Evolutionary conservation across 2,888 invertebrate species (phyloP).

Genomic region (Drosophila demipolita): DNA sequence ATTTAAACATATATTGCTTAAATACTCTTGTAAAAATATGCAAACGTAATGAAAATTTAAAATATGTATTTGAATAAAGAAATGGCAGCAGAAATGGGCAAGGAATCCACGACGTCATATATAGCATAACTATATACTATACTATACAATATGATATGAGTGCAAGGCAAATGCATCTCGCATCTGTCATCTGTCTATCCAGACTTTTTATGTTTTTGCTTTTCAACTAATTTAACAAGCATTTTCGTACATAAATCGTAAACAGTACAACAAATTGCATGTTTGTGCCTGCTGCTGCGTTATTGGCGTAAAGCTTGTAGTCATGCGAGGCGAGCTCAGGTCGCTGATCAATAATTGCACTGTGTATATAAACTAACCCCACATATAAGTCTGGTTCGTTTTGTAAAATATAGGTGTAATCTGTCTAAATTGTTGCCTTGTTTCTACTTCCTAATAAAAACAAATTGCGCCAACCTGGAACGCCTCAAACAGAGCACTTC

Average conservation of each 20-base stretch:
- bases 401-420: constrained; percentile 73
- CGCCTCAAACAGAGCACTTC: constrained; percentile 81
- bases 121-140: constrained; percentile 65
- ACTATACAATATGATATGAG: constrained; percentile 17
- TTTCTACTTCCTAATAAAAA: constrained; percentile 71
- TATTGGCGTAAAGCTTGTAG: constrained; percentile 75
- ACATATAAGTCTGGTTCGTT: constrained; percentile 60
- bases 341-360: constrained; percentile 60
- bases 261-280: constrained; percentile 59
- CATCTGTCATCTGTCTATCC: constrained; percentile 25
- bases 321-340: constrained; percentile 34
- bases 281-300: constrained; percentile 78
- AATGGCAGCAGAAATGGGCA: constrained; percentile 46
- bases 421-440: constrained; percentile 78
- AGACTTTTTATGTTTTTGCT: constrained; percentile 39
- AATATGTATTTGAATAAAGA: constrained; percentile 36
- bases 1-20: constrained; percentile 58
- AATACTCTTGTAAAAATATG: constrained; percentile 74
- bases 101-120: constrained; percentile 83
- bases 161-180: constrained; percentile 16
- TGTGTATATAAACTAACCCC: constrained; percentile 71
- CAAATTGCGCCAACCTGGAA: constrained; percentile 57
- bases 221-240: constrained; percentile 48
- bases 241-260: constrained; percentile 51
- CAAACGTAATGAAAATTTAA: constrained; percentile 74